These are phyloP conservation scores for Gymnodraco acuticeps DNA, from an alignment of 2,797 vertebrate species.

Conservation along the genomic window DNA sequence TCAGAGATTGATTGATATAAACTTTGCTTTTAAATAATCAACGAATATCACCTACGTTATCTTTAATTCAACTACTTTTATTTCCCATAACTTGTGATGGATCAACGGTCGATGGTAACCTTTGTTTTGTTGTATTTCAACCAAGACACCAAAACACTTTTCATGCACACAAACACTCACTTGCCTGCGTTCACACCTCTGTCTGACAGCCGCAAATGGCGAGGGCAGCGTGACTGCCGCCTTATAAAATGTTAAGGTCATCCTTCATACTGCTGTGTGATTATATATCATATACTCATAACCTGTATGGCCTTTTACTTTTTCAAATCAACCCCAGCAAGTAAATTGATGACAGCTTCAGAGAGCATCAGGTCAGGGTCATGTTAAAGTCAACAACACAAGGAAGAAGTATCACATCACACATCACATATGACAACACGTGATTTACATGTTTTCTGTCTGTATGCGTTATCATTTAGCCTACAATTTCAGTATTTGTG, in stretches of 20 bases:
- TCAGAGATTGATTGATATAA: background rate
- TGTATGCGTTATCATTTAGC: background rate
- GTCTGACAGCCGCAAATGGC: slow-evolving; percentile 21
- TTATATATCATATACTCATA: slow-evolving; percentile 4
- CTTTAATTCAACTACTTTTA: background rate
- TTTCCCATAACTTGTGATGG: slow-evolving; percentile 1
- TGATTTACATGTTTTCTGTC: background rate
- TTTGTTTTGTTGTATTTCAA: background rate
- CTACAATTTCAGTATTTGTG: background rate
- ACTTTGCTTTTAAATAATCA: background rate
- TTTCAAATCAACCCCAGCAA: background rate
- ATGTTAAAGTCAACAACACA: too few species aligned
- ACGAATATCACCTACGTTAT: background rate
- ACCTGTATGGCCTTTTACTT: background rate
- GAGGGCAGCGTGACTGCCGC: slow-evolving; percentile 15
- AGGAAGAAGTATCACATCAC: too few species aligned
- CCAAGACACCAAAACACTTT: background rate
- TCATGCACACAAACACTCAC: slow-evolving; percentile 1
- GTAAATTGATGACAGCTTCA: background rate
- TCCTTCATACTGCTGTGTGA: slow-evolving; percentile 13
- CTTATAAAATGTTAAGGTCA: slow-evolving; percentile 45
- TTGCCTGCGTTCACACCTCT: background rate
- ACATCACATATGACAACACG: background rate
- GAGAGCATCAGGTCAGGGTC: background rate
- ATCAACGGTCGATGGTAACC: background rate